Evolutionary conservation across 1,140 invertebrate species (phyloP), one percentile per base, ranked within the genome.

Genomic region (Phortica variegata): DNA sequence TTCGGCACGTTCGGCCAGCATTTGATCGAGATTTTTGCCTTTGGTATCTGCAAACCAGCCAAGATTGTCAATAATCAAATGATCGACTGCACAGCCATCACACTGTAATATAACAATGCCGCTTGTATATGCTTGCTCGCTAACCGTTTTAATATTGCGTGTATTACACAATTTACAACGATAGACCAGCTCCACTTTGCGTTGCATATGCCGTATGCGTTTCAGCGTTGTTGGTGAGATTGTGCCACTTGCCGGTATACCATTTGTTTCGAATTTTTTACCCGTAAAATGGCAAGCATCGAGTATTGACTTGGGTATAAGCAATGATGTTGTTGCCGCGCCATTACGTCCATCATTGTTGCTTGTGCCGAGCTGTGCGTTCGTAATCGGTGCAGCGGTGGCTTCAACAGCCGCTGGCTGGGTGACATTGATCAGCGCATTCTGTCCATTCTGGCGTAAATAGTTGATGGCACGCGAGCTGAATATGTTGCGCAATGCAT

Each of bases 51-150:
- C 75, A 77, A 95, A 95, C 88, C 92, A 93, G 19, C 88, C 89
- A 5, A 95, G 79, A 78, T 96, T 93, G 68, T 96, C 93, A 12
- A 92, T 91, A 50, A 96, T 94, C 12, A 96, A 78, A 77, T 96
- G 93, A 74, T 90, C 87, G 56, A 91, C 93, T 46, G 85, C 78
- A 73, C 93, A 96, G 3, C 87, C 87, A 50, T 87, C 83, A 78
- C 93, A 96, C 49, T 81, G 84, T 0, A 95, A 86, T 52, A 96
- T 93, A 0, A 95, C 90, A 20, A 96, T 84, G 18, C 93, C 93
- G 69, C 87, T 87, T 43, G 85, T 79, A 69, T 95, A 96, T 0
- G 90, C 87, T 31, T 84, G 55, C 79, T 91, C 91, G 3, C 91
- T 89, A 61, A 95, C 94, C 20, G 82, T 80, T 75, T 93, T 87